Evolutionary conservation across 2,888 invertebrate genomes (phyloP), one percentile per base, ranked within the genome.

Genomic region (Leptogaster cylindrica): DNA sequence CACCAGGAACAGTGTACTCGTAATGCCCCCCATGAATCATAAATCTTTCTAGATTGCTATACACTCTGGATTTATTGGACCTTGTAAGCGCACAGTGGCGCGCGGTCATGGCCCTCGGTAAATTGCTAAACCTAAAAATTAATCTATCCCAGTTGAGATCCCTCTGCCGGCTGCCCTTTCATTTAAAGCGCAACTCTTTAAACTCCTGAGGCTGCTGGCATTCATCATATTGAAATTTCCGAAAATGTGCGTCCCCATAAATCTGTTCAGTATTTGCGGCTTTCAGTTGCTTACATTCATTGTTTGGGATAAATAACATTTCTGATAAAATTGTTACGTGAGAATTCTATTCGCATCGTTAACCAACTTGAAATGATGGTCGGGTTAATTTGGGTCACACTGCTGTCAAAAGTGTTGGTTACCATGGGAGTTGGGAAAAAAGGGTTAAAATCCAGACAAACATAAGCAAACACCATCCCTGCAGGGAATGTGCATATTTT

Each of bases 341-440:
- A 36, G 23, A 12, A 36, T 36, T 20, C 55, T 33, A 18, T 33
- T 20, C 55, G 36, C 36, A 55, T 55, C 55, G 36, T 12, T 55
- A 55, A 33, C 33, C 36, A 55, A 33, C 20, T 36, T 33, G 36
- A 55, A 55, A 55, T 28, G 6, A 10, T 41, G 14, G n/a, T 12
- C 20, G 55, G 55, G 55, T 39, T 55, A 55, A 55, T 55, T 55
- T 55, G 39, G 55, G 55, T 55, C 39, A 39, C 23, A 36, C 20
- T 14, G 25, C 36, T 55, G 6, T 31, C 14, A 20, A 55, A 55
- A 55, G 23, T n/a, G n/a, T n/a, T n/a, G n/a, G n/a, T n/a, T n/a
- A n/a, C n/a, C n/a, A n/a, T 23, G 36, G 8, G 55, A 31, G 23
- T 8, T 8, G 16, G 23, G 18, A 36, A 28, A 52, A 52, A 52